Percentiles rank a stretch among this genome's conserved stretches.
phyloP scores from a whole-genome alignment of 2,888 invertebrate genomes.

The Lochmaea capreae region DNA sequence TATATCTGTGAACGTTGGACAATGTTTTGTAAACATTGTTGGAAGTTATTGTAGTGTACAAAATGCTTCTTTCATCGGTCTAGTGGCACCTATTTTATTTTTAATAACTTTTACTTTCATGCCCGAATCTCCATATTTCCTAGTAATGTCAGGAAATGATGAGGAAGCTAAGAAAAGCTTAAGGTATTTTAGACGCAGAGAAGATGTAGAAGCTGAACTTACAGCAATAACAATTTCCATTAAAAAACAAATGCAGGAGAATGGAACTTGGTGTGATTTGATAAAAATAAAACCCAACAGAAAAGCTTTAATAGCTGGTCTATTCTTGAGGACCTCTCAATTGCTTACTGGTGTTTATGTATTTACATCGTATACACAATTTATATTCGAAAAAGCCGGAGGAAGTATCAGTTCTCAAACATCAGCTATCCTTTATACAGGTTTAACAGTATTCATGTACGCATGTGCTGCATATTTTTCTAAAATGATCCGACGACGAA shows the following conservation, averaged over 20 bases:
- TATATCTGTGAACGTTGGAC: slow-evolving; percentile 51
- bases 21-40: slow-evolving; percentile 64
- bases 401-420: slow-evolving; percentile 46
- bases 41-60: slow-evolving; percentile 67
- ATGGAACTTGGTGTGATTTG: slow-evolving; percentile 56
- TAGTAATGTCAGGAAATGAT: slow-evolving; percentile 48
- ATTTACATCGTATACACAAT: slow-evolving; percentile 55
- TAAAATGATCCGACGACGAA: slow-evolving; percentile 51
- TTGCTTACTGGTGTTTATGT: slow-evolving; percentile 54
- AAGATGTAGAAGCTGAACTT: slow-evolving; percentile 53
- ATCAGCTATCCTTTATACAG: slow-evolving; percentile 49
- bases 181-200: slow-evolving; percentile 47
- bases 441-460: slow-evolving; percentile 37
- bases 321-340: slow-evolving; percentile 56
- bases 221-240: slow-evolving; percentile 51
- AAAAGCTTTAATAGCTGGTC: slow-evolving; percentile 52
- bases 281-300: slow-evolving; percentile 53
- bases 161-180: slow-evolving; percentile 52
- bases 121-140: slow-evolving; percentile 68
- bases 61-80: slow-evolving; percentile 69
- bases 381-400: slow-evolving; percentile 58
- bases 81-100: slow-evolving; percentile 70
- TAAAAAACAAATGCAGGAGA: slow-evolving; percentile 56
- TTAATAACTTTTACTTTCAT: slow-evolving; percentile 70
- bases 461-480: slow-evolving; percentile 48